phyloP scores from a whole-genome alignment of 2,113 vertebrate genomes.

The Lagenorhynchus albirostris region DNA sequence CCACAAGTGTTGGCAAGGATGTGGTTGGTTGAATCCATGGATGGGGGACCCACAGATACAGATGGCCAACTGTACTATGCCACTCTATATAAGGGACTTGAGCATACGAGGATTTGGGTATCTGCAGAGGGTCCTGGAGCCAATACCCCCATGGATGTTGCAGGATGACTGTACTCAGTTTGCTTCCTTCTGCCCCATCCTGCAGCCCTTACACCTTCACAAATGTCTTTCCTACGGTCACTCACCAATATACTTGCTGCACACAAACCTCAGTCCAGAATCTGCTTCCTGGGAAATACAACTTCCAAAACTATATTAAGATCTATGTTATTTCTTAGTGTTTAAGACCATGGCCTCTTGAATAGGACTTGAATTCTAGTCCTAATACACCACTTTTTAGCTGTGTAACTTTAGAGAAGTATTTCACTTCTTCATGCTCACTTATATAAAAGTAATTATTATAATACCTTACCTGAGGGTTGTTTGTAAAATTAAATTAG shows the following conservation, averaged over 20 bases:
- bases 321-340: neutral
- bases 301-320: neutral
- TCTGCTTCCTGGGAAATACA: neutral
- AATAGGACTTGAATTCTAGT: neutral
- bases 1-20: neutral
- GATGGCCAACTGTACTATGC: neutral
- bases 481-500: neutral
- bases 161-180: neutral
- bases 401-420: neutral
- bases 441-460: neutral
- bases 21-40: neutral
- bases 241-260: neutral
- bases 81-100: neutral
- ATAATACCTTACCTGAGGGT: neutral
- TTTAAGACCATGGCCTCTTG: neutral
- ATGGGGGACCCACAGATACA: neutral
- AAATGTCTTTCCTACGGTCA: neutral
- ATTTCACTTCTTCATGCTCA: neutral
- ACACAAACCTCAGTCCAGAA: neutral
- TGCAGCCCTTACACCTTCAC: neutral
- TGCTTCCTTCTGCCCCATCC: no score
- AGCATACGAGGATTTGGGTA: neutral
- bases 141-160: neutral
- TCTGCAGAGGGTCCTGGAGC: neutral
- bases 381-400: neutral